phyloP scores from a whole-genome alignment of 2,797 vertebrate genomes.

The Crenichthys baileyi region DNA sequence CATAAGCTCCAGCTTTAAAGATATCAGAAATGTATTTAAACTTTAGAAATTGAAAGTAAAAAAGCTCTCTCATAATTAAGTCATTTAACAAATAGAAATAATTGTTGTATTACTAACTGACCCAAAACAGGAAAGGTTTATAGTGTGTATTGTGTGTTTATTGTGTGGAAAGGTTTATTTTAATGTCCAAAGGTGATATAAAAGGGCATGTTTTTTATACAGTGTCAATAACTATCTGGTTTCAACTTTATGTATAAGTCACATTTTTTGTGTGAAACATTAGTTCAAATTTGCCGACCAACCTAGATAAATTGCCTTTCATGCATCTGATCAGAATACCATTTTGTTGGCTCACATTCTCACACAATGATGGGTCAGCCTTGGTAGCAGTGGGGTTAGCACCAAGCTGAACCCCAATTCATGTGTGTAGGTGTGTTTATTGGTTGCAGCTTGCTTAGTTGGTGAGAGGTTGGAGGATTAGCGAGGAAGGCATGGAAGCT shows the following conservation, averaged over 20 bases:
- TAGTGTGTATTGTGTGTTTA: too few relatives aligned
- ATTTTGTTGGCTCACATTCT: conserved; percentile 47
- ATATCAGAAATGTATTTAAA: too few relatives aligned
- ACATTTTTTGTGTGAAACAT: not conserved
- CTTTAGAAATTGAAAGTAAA: too few relatives aligned
- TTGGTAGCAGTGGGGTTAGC: conserved; percentile 65
- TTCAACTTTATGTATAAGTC: not conserved
- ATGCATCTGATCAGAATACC: conserved; percentile 50
- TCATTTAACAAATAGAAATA: not conserved
- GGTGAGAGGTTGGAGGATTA: conserved; percentile 69
- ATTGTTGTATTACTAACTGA: not conserved
- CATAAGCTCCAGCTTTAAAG: not conserved
- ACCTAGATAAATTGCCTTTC: not conserved
- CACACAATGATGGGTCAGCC: conserved; percentile 55
- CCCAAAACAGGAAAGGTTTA: not conserved
- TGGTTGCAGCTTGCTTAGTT: conserved; percentile 54
- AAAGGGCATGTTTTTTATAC: not conserved
- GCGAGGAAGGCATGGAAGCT: conserved; percentile 42
- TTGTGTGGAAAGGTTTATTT: not conserved
- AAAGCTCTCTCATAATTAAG: too few relatives aligned
- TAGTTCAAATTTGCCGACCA: not conserved
- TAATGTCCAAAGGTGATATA: not conserved
- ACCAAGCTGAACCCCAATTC: conserved; percentile 50
- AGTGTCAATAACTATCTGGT: not conserved
- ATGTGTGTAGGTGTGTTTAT: conserved; percentile 40